These are phyloP conservation scores for Anastrepha ludens DNA, from an alignment of 1,140 invertebrate genomes.

Conservation along the genomic window DNA sequence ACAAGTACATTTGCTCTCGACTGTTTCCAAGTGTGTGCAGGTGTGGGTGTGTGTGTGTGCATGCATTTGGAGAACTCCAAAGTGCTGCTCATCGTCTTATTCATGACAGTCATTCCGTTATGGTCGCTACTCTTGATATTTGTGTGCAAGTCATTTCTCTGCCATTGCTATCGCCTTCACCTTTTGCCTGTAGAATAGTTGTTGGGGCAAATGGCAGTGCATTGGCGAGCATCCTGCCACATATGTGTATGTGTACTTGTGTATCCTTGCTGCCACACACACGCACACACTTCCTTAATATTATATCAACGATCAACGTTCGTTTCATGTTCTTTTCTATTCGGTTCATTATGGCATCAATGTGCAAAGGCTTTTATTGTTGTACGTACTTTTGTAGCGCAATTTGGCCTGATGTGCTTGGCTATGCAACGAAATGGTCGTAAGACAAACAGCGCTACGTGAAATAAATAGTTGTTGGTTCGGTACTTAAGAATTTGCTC, in stretches of 20 bases:
- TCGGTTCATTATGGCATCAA: conserved; percentile 7
- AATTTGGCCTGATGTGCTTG: conserved; percentile 6
- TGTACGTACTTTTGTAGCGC: neutral
- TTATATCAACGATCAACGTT: conserved; percentile 24
- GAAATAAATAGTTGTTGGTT: conserved; percentile 17
- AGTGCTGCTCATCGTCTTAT: conserved; percentile 47
- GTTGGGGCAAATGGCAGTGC: neutral
- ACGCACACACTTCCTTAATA: neutral
- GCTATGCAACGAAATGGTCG: conserved; percentile 42
- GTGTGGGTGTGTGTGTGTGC: neutral
- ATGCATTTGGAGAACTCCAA: neutral
- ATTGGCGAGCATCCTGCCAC: neutral
- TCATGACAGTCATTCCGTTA: conserved; percentile 46
- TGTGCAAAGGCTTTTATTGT: conserved; percentile 32
- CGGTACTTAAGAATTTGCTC: neutral
- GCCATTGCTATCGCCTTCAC: neutral
- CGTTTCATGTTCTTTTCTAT: conserved; percentile 5
- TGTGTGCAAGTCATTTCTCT: neutral
- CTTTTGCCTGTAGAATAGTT: neutral
- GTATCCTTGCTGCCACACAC: neutral
- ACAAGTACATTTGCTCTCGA: neutral
- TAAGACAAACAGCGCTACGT: conserved; percentile 40
- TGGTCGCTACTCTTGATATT: conserved; percentile 39
- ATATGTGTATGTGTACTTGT: too few species aligned
- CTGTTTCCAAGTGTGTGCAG: too few species aligned